These are phyloP conservation scores for Mallotus villosus DNA, from an alignment of 2,797 vertebrate genomes.

Conservation along the genomic window DNA sequence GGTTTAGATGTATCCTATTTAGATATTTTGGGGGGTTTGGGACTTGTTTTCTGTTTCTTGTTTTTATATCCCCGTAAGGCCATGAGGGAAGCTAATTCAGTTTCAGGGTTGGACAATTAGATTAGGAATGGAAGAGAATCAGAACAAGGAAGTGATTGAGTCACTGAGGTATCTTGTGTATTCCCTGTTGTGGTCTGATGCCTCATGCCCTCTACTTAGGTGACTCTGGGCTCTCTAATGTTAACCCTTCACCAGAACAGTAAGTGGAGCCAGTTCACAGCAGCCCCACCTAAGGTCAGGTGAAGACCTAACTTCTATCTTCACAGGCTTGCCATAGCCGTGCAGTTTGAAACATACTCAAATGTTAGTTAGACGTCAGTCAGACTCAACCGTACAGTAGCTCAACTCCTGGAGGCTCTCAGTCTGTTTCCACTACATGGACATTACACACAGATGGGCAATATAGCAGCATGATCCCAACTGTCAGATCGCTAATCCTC, in stretches of 20 bases:
- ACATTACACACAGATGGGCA: constrained; percentile 7
- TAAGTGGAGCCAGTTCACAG: not conserved
- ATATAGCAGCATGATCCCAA: constrained; percentile 16
- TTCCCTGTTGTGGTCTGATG: constrained; percentile 7
- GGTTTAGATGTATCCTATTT: not conserved
- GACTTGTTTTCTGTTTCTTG: constrained; percentile 1
- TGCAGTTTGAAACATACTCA: too few species aligned
- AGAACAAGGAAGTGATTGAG: constrained; percentile 17
- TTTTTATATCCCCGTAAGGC: not conserved
- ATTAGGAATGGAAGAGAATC: constrained; percentile 6
- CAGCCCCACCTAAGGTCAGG: too few species aligned
- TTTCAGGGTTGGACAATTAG: constrained; percentile 26
- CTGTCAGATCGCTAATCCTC: constrained; percentile 9
- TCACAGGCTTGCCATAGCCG: too few species aligned
- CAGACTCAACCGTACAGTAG: too few species aligned
- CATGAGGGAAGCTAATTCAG: constrained; percentile 30
- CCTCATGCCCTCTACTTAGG: not conserved
- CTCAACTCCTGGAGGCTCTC: too few species aligned
- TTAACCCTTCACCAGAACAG: not conserved
- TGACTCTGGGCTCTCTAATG: not conserved
- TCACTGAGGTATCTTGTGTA: constrained; percentile 9
- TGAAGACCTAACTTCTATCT: too few species aligned
- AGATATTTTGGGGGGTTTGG: constrained; percentile 12
- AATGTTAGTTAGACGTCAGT: too few species aligned
- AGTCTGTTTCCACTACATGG: not conserved